Base-by-base conservation (phyloP, 2,888 invertebrate genomes). In the Dicycla oo region DNA sequence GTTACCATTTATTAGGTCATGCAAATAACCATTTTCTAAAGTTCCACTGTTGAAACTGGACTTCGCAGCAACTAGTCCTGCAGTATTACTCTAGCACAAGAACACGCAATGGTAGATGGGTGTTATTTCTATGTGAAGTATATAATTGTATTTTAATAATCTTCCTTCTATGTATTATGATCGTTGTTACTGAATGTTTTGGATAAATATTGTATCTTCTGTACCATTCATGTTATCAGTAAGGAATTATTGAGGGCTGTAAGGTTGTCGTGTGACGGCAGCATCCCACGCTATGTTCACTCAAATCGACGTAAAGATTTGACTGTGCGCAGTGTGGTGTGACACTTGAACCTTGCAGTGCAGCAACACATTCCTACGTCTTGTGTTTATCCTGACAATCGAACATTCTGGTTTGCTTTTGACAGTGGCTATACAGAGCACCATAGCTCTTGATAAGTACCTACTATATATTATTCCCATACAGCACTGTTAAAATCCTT, bases 401-500 rank as follows among this genome's bases (percentile, higher is more conserved):
- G 89, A 89, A 89, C 85, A 78, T 89, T 88, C 90, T 88, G 90
- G 89, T 94, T 95, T 92, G 93, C 93, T 94, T 93, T 90, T 84
- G 79, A 88, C 86, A 88, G 75, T 84, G 69, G 81, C 81, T 86
- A 85, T 74, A 73, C 81, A 78, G 93, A 91, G 93, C 93, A 91
- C 90, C 86, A 89, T 93, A 93, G 92, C 93, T 94, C 92, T 87
- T 86, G 71, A 82, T n/a, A n/a, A n/a, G n/a, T 89, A 90, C 88
- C 81, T 91, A 91, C 87, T 88, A 89, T 93, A 88, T 94, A 90
- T 92, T 91, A 91, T 92, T 91, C 91, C 92, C 91, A 91, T 93
- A 94, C 91, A 90, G 94, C 95, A 95, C 95, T 95, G 95, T 96
- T 95, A 93, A 94, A 88, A 94, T 93, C 78, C 82, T 94, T 95